Evolutionary conservation across 1,140 invertebrate genomes (phyloP).

Genomic region (Heliothis subflexa): DNA sequence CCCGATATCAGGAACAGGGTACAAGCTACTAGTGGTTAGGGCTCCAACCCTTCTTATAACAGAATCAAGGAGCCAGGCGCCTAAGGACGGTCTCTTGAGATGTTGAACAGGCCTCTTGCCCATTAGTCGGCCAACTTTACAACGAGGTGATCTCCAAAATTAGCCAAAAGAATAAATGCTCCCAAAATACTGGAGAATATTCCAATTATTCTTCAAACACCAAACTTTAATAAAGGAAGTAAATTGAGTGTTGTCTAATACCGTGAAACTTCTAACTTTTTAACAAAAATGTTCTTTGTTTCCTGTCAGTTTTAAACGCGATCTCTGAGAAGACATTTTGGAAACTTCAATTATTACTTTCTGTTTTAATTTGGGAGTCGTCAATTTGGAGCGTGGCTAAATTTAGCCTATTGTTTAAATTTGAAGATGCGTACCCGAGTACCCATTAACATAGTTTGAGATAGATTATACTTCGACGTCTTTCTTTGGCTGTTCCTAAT

Average conservation of each 20-base stretch:
- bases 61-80: too few relatives aligned
- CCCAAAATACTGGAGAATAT: not conserved
- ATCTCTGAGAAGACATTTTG: constrained; percentile 9
- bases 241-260: constrained; percentile 33
- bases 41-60: too few relatives aligned
- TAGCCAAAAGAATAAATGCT: not conserved
- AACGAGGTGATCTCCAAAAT: not conserved
- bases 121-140: too few relatives aligned
- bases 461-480: too few relatives aligned
- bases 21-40: too few relatives aligned
- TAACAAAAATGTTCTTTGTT: constrained; percentile 33
- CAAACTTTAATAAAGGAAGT: constrained; percentile 29
- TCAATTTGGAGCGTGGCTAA: not conserved
- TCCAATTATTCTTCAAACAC: constrained; percentile 19
- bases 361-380: constrained; percentile 8
- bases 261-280: constrained; percentile 20
- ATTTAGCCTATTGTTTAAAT: not conserved
- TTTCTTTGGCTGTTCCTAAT: too few relatives aligned
- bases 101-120: too few relatives aligned
- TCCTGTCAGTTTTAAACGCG: constrained; percentile 23
- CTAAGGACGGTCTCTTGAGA: not conserved
- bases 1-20: too few relatives aligned
- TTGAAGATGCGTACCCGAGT: too few relatives aligned
- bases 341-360: constrained; percentile 20
- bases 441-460: too few relatives aligned